Base-by-base conservation (phyloP, 1,140 invertebrate species). In the Melitaea cinxia region DNA sequence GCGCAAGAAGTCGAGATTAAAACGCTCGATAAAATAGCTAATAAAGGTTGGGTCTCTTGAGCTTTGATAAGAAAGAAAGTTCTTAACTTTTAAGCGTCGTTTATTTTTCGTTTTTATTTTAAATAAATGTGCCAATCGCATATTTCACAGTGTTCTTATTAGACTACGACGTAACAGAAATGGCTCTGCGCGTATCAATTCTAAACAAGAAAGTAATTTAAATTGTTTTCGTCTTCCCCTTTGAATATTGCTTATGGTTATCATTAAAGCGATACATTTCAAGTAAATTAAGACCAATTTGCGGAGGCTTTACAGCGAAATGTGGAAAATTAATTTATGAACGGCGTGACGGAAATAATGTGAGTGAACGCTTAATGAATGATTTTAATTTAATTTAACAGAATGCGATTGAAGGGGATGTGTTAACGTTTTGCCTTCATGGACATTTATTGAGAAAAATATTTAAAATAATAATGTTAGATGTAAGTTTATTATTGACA, bases 221-320 rank as follows among this genome's bases (percentile, higher is more conserved):
- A 47, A 54, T 53, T 30, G 35, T 53, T 61, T 55, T 28, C 53
- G 9, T 53, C 61, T 50, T 58, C 62, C 12, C 33, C 24, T 50
- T 10, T 24, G 61, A 58, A 72, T 68, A 63, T 57, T 83, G 78
- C 82, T 88, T 85, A 90, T 73, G 76, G 78, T 87, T 83, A 85
- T 80, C 80, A 89, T 88, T 85, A 84, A 79, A 73, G 77, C 78
- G 78, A 83, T 88, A 88, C 78, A 77, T 86, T 86, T 83, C 78
- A 74, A 81, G 73, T 83, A 80, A 89, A 90, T 90, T 88, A 88
- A 86, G 85, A 86, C 70, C 85, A 89, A 88, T 89, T 89, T 88
- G 79, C 74, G 73, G 73, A 83, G 84, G 82, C 83, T 85, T 82
- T 82, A 78, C 78, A 70, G 64, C 76, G 73, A 77, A 83, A 83